Percentiles rank a stretch among this genome's conserved stretches.
Conservation (phyloP, 2,113 vertebrate species). For the Forbesichthys papilliferus region DNA sequence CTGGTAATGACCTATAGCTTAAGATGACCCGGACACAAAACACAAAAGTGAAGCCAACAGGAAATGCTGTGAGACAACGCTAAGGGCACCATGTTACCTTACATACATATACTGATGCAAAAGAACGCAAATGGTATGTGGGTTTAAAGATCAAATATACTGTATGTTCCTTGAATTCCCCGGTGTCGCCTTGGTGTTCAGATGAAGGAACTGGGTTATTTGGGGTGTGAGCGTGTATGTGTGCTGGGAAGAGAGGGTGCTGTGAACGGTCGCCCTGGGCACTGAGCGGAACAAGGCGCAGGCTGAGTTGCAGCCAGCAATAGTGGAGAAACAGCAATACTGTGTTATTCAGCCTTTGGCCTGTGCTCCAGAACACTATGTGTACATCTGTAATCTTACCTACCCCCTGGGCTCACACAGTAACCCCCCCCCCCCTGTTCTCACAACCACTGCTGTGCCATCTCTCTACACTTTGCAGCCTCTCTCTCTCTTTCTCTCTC, state of each 20-base stretch:
- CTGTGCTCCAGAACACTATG: slow-evolving; percentile 72
- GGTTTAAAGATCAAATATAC: not conserved
- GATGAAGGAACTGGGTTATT: slow-evolving; percentile 55
- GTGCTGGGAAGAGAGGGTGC: slow-evolving; percentile 50
- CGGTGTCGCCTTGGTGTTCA: slow-evolving; percentile 36
- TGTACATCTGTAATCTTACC: slow-evolving; percentile 75
- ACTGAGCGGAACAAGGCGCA: slow-evolving; percentile 59
- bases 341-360: slow-evolving; percentile 69
- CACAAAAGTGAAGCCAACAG: too few species aligned
- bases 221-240: slow-evolving; percentile 52
- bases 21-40: too few species aligned
- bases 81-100: not conserved
- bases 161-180: slow-evolving; percentile 21
- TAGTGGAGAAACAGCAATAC: slow-evolving; percentile 66
- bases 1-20: slow-evolving; percentile 9
- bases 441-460: not conserved
- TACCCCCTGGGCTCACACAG: slow-evolving; percentile 56
- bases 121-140: too few species aligned
- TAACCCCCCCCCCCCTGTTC: not conserved
- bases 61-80: too few species aligned
- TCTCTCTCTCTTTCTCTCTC: slow-evolving; percentile 12
- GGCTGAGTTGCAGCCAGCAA: slow-evolving; percentile 64
- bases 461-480: not conserved
- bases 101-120: not conserved
- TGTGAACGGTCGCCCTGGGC: slow-evolving; percentile 72